These are phyloP conservation scores for Frankliniella intonsa DNA, from an alignment of 2,888 invertebrate genomes.

Conservation along the genomic window DNA sequence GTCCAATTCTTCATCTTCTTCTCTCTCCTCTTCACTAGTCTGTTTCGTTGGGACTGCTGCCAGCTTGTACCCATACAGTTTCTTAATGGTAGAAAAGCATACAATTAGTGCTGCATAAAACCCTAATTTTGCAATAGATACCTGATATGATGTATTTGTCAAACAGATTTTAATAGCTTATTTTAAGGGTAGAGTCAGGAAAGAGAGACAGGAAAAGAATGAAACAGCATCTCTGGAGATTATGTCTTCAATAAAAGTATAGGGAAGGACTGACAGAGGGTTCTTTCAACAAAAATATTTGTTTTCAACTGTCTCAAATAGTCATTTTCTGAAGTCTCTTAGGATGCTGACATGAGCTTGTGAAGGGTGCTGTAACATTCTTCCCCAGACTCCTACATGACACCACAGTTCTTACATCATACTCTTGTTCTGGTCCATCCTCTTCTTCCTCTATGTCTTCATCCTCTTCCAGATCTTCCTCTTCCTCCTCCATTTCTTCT, in stretches of 20 bases:
- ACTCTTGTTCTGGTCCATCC: conserved; percentile 35
- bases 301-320: neutral
- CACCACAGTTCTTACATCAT: conserved; percentile 28
- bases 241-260: neutral
- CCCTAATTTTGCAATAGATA: no score
- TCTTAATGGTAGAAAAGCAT: neutral
- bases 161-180: no score
- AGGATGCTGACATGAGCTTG: no score
- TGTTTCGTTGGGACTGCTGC: neutral
- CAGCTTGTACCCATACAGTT: neutral
- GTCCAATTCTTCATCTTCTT: conserved; percentile 37
- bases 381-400: neutral
- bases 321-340: no score
- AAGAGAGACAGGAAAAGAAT: no score
- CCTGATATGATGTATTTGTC: no score
- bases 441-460: conserved; percentile 44
- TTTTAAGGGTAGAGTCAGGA: no score
- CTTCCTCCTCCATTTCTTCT: conserved; percentile 42
- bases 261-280: neutral
- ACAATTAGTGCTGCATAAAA: neutral
- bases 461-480: conserved; percentile 43
- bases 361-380: neutral
- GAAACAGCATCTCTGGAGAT: no score
- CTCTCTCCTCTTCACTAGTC: conserved; percentile 34
- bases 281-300: neutral